phyloP scores from a whole-genome alignment of 2,888 invertebrate genomes.

The Amblyjoppa fuscipennis region DNA sequence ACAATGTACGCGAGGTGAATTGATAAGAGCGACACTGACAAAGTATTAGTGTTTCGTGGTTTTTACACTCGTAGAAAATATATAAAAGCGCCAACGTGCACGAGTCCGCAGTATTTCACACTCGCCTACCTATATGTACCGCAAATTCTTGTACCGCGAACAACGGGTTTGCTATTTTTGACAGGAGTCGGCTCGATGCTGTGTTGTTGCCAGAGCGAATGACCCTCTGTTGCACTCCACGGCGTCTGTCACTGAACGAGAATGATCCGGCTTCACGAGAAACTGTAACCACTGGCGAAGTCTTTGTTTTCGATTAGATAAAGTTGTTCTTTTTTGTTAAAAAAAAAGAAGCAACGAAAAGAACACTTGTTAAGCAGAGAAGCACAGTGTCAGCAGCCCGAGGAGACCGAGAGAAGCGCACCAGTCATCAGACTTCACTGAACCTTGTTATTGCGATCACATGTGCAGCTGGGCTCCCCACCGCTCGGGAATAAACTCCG shows the following conservation, averaged over 20 bases:
- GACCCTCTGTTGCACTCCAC: conserved; percentile 1
- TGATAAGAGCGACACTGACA: not conserved
- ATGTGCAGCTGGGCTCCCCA: conserved; percentile 64
- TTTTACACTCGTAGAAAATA: not conserved
- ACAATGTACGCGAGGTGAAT: not conserved
- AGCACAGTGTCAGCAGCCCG: conserved; percentile 15
- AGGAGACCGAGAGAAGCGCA: conserved; percentile 45
- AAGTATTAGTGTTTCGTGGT: not conserved
- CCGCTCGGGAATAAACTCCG: conserved; percentile 35
- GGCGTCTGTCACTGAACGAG: not conserved
- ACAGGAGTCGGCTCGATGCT: conserved; percentile 51
- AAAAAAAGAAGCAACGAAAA: not conserved
- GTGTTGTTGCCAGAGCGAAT: conserved; percentile 10
- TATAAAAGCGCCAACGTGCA: not conserved
- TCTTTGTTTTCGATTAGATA: not conserved
- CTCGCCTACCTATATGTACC: conserved; percentile 30
- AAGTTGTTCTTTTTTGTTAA: not conserved
- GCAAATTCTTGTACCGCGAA: conserved; percentile 37
- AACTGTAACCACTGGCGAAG: too few relatives aligned
- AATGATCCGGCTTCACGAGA: not conserved
- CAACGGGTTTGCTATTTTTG: conserved; percentile 66
- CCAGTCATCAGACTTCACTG: conserved; percentile 69
- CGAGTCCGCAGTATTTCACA: not conserved
- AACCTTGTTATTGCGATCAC: conserved; percentile 70
- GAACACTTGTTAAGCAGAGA: conserved; percentile 22